Evolutionary conservation across 1,140 invertebrate genomes (phyloP).

Genomic region (Schmidtea mediterranea): DNA sequence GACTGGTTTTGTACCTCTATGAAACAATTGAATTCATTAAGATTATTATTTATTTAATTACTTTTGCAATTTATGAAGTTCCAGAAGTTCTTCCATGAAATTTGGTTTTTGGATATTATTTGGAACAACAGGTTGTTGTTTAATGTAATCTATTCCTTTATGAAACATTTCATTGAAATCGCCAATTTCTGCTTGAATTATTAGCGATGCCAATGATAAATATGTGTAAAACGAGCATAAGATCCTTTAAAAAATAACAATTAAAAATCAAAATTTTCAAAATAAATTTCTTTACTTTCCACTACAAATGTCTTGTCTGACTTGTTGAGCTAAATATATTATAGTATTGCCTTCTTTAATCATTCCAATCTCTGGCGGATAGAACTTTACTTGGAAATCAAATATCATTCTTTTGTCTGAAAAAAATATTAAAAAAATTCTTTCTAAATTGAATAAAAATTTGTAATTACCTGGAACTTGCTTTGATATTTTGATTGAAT

Average conservation of each 20-base stretch:
- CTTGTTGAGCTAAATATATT: too few relatives aligned
- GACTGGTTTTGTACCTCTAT: slow-evolving; percentile 66
- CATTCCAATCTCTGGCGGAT: slow-evolving; percentile 83
- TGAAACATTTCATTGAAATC: slow-evolving; percentile 65
- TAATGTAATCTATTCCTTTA: slow-evolving; percentile 42
- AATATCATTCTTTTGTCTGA: too few relatives aligned
- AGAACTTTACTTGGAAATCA: slow-evolving; percentile 82
- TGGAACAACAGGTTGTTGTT: slow-evolving; percentile 55
- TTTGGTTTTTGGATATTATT: slow-evolving; percentile 46
- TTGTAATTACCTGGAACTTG: too few relatives aligned
- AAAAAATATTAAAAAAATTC: too few relatives aligned
- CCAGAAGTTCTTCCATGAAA: slow-evolving; percentile 67
- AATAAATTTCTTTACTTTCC: too few relatives aligned
- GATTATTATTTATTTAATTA: too few relatives aligned
- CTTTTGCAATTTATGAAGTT: slow-evolving; percentile 76
- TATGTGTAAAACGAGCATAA: slow-evolving; percentile 88
- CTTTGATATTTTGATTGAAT: too few relatives aligned
- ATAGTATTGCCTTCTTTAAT: slow-evolving; percentile 72
- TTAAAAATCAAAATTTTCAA: too few relatives aligned
- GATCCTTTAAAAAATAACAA: slow-evolving; percentile 31
- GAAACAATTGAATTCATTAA: too few relatives aligned
- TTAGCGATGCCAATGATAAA: slow-evolving; percentile 71
- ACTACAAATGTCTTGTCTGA: too few relatives aligned
- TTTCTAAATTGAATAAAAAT: too few relatives aligned
- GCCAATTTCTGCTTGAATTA: slow-evolving; percentile 84